Evolutionary conservation across 2,888 invertebrate genomes (phyloP).

Genomic region (Polydrusus tereticollis): DNA sequence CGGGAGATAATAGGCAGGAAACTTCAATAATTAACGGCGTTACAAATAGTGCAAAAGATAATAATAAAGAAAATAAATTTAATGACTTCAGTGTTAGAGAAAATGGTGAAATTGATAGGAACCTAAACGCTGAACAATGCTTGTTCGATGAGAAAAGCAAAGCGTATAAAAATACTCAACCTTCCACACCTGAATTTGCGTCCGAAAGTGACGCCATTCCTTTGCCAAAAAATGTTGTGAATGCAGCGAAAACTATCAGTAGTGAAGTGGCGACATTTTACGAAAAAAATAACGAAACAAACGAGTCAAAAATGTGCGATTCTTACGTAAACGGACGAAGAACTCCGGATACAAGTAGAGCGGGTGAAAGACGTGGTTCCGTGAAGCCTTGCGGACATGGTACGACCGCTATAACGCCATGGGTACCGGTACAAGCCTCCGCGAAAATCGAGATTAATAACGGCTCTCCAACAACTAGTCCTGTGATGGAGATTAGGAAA

Average conservation of each 20-base stretch:
- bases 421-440: conserved; percentile 55
- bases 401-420: conserved; percentile 63
- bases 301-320: conserved; percentile 52
- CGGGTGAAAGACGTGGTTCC: conserved; percentile 46
- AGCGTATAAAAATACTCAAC: conserved; percentile 62
- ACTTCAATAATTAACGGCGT: background rate
- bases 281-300: conserved; percentile 59
- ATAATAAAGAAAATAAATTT: background rate
- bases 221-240: conserved; percentile 59
- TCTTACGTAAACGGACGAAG: conserved; percentile 48
- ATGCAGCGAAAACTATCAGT: conserved; percentile 55
- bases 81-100: background rate
- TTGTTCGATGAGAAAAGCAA: conserved; percentile 47
- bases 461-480: conserved; percentile 62
- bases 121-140: conserved; percentile 15
- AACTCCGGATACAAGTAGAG: conserved; percentile 24
- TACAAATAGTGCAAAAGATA: background rate
- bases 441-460: conserved; percentile 52
- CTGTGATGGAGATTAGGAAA: conserved; percentile 59
- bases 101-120: conserved; percentile 34
- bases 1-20: background rate
- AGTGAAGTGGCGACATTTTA: conserved; percentile 55
- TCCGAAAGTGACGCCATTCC: conserved; percentile 54
- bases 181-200: conserved; percentile 58
- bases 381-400: conserved; percentile 66